These are phyloP conservation scores for Caenorhabditis sp. DNA, from an alignment of 2,888 invertebrate species.

Conservation along the genomic window DNA sequence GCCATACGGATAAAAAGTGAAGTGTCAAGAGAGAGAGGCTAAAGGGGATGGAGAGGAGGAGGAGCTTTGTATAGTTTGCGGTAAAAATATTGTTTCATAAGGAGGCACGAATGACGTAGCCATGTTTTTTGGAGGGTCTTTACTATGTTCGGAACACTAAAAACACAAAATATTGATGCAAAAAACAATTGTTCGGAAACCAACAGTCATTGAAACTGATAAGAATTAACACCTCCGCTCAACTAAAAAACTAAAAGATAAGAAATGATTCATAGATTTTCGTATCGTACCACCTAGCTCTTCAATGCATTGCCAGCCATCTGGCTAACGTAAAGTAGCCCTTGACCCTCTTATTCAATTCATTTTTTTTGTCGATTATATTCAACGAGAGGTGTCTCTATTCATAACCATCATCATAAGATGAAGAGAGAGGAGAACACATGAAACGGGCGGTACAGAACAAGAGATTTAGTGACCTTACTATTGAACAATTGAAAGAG, in stretches of 20 bases:
- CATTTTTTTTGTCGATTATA: not conserved
- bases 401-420: conserved; percentile 43
- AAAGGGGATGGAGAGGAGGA: conserved; percentile 13
- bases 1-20: conserved; percentile 58
- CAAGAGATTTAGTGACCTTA: conserved; percentile 15
- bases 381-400: conserved; percentile 29
- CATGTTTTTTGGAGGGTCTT: too few species aligned
- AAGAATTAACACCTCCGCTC: not conserved
- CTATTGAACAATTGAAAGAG: not conserved
- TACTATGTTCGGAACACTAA: too few species aligned
- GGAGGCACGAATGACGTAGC: not conserved
- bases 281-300: not conserved
- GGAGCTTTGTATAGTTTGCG: not conserved
- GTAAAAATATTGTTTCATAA: conserved; percentile 10
- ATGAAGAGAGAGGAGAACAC: conserved; percentile 7
- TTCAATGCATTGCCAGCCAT: not conserved
- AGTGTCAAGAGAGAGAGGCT: conserved; percentile 42
- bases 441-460: conserved; percentile 32
- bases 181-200: too few species aligned
- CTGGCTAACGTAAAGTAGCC: conserved; percentile 45
- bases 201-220: not conserved
- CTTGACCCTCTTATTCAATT: conserved; percentile 33
- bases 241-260: not conserved
- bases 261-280: not conserved
- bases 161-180: too few species aligned